phyloP scores from a whole-genome alignment of 1,140 invertebrate genomes.

The Caenorhabditis brenneri region DNA sequence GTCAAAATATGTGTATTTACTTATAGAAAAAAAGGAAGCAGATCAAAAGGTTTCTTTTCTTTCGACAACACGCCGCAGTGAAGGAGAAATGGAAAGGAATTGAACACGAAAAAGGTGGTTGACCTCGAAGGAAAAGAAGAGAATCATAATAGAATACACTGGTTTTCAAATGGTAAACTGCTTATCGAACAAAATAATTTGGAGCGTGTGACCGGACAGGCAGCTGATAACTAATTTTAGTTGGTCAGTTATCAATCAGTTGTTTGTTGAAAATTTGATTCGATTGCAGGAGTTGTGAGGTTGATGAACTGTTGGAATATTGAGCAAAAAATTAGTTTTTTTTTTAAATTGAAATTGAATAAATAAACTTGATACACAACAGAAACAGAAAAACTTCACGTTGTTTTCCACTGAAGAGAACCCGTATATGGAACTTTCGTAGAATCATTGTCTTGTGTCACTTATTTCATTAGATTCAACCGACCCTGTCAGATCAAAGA shows the following conservation, averaged over 20 bases:
- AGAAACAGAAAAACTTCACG: too few species aligned
- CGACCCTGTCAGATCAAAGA: too few species aligned
- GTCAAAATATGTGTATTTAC: slow-evolving; percentile 35
- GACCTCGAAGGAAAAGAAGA: slow-evolving; percentile 4
- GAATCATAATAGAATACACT: slow-evolving; percentile 4
- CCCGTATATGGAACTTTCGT: too few species aligned
- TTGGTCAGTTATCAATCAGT: background rate
- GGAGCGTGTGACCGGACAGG: background rate
- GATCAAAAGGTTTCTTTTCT: slow-evolving; percentile 16
- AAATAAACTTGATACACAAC: too few species aligned
- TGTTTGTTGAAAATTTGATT: too few species aligned
- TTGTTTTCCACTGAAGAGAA: too few species aligned
- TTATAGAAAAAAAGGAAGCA: background rate
- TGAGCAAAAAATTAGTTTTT: too few species aligned
- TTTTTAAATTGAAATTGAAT: too few species aligned
- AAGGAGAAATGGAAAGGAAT: background rate
- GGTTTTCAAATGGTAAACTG: background rate
- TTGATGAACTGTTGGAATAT: too few species aligned
- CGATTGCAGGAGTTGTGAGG: too few species aligned
- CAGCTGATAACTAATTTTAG: background rate
- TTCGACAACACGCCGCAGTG: background rate
- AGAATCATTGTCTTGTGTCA: too few species aligned
- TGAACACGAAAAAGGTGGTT: background rate
- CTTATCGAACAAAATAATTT: background rate
- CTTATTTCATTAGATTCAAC: too few species aligned